phyloP scores from a whole-genome alignment of 2,888 invertebrate species.

The Brachyptera risi region DNA sequence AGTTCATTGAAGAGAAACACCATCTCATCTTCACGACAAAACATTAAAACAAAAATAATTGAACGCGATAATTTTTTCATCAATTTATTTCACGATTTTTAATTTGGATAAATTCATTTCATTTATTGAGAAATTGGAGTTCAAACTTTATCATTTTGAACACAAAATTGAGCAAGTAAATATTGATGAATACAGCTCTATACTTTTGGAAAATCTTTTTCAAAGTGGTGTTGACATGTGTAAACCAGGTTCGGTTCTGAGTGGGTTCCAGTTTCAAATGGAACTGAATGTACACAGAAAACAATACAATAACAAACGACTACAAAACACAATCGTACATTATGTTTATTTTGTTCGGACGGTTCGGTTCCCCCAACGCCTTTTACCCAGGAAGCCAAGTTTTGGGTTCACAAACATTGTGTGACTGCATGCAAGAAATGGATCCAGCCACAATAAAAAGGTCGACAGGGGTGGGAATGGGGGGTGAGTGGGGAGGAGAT shows the following conservation, averaged over 20 bases:
- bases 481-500: too few relatives aligned
- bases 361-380: conserved; percentile 21
- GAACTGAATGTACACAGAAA: conserved; percentile 35
- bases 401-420: too few relatives aligned
- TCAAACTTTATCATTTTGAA: not conserved
- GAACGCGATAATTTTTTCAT: too few relatives aligned
- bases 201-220: not conserved
- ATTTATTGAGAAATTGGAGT: not conserved
- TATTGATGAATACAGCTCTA: too few relatives aligned
- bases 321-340: conserved; percentile 29
- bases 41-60: too few relatives aligned
- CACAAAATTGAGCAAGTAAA: not conserved
- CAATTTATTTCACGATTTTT: too few relatives aligned
- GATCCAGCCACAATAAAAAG: too few relatives aligned
- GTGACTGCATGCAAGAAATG: too few relatives aligned
- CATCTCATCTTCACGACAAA: too few relatives aligned
- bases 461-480: too few relatives aligned
- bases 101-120: too few relatives aligned
- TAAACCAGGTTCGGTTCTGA: conserved; percentile 33
- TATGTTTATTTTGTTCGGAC: conserved; percentile 21
- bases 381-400: too few relatives aligned
- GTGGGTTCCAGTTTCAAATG: conserved; percentile 29
- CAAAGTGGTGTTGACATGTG: conserved; percentile 29
- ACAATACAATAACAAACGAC: conserved; percentile 34
- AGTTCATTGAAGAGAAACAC: conserved; percentile 25